phyloP scores from a whole-genome alignment of 2,113 vertebrate species.

The Trachemys scripta region DNA sequence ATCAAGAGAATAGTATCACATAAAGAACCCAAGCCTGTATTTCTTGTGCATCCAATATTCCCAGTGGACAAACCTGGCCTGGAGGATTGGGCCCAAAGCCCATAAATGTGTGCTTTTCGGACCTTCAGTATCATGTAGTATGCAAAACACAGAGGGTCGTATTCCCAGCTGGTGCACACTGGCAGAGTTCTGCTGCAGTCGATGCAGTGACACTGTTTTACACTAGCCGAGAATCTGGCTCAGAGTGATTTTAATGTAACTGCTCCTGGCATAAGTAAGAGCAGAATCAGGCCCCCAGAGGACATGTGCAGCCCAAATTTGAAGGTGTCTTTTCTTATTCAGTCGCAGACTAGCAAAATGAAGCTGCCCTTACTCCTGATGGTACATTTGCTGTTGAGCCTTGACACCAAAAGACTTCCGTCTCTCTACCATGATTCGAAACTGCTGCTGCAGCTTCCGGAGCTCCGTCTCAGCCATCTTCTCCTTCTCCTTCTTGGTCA shows the following conservation, averaged over 20 bases:
- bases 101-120: neutral
- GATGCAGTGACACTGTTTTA: neutral
- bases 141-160: neutral
- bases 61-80: neutral
- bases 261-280: neutral
- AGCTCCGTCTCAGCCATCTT: conserved; percentile 26
- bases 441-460: conserved; percentile 66
- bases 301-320: neutral
- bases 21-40: neutral
- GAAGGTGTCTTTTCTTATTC: neutral
- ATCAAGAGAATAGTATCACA: neutral
- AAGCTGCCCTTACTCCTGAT: conserved; percentile 73
- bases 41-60: neutral
- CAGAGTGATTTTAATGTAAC: neutral
- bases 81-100: neutral
- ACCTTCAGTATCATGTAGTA: neutral
- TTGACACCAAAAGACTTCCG: conserved; percentile 38
- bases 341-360: neutral
- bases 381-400: conserved; percentile 24
- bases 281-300: neutral
- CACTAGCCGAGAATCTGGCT: neutral
- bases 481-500: neutral
- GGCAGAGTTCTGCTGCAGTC: neutral
- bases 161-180: neutral
- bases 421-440: conserved; percentile 47